phyloP scores from a whole-genome alignment of 2,113 vertebrate genomes.

The Etia nguti region DNA sequence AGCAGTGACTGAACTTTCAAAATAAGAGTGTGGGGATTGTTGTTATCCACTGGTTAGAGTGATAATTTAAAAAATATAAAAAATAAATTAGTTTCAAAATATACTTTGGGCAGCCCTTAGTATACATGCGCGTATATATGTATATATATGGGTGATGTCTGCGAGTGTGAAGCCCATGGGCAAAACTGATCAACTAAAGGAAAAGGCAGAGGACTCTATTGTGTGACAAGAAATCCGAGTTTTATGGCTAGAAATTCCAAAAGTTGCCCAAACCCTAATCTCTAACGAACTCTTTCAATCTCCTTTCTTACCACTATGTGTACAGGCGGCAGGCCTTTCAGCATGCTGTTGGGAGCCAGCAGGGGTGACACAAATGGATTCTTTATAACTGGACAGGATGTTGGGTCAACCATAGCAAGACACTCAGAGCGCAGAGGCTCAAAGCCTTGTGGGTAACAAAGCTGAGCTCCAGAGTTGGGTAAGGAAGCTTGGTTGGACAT shows the following conservation, averaged over 20 bases:
- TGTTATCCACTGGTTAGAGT: background rate
- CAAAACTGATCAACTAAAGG: background rate
- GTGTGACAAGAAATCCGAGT: background rate
- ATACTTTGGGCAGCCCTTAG: background rate
- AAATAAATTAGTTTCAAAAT: background rate
- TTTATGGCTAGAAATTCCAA: background rate
- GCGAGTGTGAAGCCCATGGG: background rate
- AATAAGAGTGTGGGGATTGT: background rate
- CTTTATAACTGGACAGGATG: slow-evolving; percentile 72
- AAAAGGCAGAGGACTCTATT: background rate
- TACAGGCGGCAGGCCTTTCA: slow-evolving; percentile 68
- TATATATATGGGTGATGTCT: background rate
- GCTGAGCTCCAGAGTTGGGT: fast-evolving
- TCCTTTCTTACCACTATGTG: slow-evolving; percentile 73
- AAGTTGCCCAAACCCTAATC: background rate
- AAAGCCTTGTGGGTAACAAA: slow-evolving; percentile 77
- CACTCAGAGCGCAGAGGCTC: slow-evolving; percentile 73
- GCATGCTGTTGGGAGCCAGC: slow-evolving; percentile 64
- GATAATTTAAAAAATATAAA: background rate
- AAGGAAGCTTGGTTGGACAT: background rate
- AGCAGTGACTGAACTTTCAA: background rate
- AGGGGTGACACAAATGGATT: slow-evolving; percentile 83
- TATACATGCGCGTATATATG: fast-evolving
- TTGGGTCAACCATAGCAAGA: slow-evolving; percentile 56
- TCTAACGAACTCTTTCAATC: background rate